phyloP scores from a whole-genome alignment of 2,113 vertebrate genomes.

The Protobothrops mucrosquamatus region DNA sequence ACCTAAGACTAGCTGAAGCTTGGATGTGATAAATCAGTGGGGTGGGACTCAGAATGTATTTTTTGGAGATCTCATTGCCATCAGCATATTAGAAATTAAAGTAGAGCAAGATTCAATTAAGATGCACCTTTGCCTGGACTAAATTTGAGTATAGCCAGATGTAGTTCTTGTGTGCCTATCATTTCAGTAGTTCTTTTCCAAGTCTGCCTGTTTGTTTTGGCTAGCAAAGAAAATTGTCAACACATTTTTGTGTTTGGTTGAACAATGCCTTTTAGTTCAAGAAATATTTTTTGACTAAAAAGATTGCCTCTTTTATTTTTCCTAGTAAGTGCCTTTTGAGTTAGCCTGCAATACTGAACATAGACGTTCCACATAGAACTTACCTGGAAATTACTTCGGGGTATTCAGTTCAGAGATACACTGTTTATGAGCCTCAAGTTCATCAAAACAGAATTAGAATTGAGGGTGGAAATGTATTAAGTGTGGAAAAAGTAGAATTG shows the following conservation, averaged over 20 bases:
- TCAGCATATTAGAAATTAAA: neutral
- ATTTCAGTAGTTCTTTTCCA: neutral
- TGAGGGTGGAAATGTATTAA: neutral
- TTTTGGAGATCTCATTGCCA: neutral
- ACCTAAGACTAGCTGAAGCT: neutral
- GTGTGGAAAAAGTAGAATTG: neutral
- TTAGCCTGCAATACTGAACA: neutral
- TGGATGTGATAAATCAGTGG: neutral
- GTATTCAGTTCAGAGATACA: neutral
- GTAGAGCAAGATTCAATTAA: neutral
- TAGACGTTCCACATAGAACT: neutral
- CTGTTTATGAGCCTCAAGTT: neutral
- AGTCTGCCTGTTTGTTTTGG: neutral
- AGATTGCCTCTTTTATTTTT: neutral
- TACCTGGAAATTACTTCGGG: neutral
- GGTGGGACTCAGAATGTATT: neutral
- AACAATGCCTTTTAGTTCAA: neutral
- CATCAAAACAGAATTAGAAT: neutral
- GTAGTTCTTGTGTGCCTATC: neutral
- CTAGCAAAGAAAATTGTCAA: neutral
- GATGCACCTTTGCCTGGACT: neutral
- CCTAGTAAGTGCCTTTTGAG: neutral
- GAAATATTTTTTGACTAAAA: neutral
- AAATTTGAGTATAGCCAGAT: neutral
- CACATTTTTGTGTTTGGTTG: neutral